Evolutionary conservation across 2,888 invertebrate genomes (phyloP), one percentile per base, ranked within the genome.

Genomic region (Polydrusus cervinus): DNA sequence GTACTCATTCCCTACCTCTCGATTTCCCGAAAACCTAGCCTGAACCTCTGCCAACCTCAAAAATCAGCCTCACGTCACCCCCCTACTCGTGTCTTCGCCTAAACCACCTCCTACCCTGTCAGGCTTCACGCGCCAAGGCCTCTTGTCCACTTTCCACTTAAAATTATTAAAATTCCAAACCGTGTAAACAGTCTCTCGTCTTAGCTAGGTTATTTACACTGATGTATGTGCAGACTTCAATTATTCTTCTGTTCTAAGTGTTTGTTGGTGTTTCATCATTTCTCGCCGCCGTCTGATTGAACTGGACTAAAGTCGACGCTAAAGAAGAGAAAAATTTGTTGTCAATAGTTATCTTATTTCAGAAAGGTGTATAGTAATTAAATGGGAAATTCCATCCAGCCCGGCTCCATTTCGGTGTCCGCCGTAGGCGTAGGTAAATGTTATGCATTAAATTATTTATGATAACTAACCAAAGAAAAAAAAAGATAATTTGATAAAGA

Each of bases 261-360:
- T 51, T 55, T 30, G 25, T n/a, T 13, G 53, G 18, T 49, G 62
- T 14, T 55, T 38, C 78, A 74, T 84, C 83, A 81, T 79, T 81
- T 81, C 25, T 81, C 81, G 11, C 79, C 78, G 65, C 57, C 51
- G 18, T 77, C 77, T 53, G 77, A 77, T 51, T 68, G 72, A 10
- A 62, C 72, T 71, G 77, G 75, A 75, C 77, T 77, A 66, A 71
- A 77, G 14, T 76, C 73, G 49, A 76, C 53, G 25, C 76, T 76
- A 25, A n/a, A n/a, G 1, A 67, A 53, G 1, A 43, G 11, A 53
- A 66, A 49, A 69, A 20, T n/a, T n/a, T n/a, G n/a, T n/a, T n/a
- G n/a, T n/a, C n/a, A n/a, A n/a, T n/a, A n/a, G n/a, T n/a, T n/a
- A n/a, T n/a, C n/a, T n/a, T n/a, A n/a, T n/a, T n/a, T n/a, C n/a